Evolutionary conservation across 2,888 invertebrate genomes (phyloP).

Genomic region (Xylocampa areola): DNA sequence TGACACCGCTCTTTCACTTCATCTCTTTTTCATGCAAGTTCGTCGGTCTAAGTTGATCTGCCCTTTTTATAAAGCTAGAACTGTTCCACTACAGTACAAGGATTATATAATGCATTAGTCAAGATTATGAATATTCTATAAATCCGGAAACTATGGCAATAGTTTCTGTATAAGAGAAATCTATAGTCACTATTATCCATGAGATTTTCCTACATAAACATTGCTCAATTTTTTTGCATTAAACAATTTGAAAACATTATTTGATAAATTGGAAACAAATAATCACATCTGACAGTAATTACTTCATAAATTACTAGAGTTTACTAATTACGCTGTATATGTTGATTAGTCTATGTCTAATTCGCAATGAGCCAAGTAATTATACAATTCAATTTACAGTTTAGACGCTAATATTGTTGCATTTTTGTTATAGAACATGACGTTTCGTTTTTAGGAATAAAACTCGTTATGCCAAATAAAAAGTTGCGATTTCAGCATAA

Average conservation of each 20-base stretch:
- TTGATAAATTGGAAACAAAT: constrained; percentile 13
- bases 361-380: constrained; percentile 32
- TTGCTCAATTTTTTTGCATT: background rate
- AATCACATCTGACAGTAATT: constrained; percentile 26
- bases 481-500: too few relatives aligned
- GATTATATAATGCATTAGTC: too few relatives aligned
- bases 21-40: too few relatives aligned
- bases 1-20: too few relatives aligned
- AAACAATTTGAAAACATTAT: constrained; percentile 8
- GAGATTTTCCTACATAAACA: too few relatives aligned
- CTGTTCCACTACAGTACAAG: too few relatives aligned
- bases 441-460: background rate
- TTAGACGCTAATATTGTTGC: constrained; percentile 3
- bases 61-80: too few relatives aligned
- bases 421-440: background rate
- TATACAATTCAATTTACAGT: constrained; percentile 23
- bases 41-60: too few relatives aligned
- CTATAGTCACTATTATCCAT: too few relatives aligned
- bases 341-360: constrained; percentile 10
- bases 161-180: too few relatives aligned
- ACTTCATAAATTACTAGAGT: constrained; percentile 9
- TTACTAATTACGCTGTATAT: constrained; percentile 13
- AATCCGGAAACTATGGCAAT: too few relatives aligned
- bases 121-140: too few relatives aligned
- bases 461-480: background rate